Evolutionary conservation across 2,797 vertebrate species (phyloP), one percentile per base, ranked within the genome.

Genomic region (Sebastes ruberrimus): DNA sequence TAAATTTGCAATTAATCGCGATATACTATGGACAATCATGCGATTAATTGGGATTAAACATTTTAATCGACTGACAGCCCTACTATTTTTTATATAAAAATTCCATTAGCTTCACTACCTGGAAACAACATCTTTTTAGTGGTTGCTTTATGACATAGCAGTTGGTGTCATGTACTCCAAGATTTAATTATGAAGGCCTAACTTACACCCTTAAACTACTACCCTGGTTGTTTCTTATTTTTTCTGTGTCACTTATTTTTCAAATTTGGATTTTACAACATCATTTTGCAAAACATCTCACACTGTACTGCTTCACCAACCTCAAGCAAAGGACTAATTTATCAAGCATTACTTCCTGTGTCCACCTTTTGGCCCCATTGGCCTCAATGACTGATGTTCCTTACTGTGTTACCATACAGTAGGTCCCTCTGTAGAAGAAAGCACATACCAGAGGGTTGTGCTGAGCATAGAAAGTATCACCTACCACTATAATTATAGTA

Each of bases 401-500:
- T n/a, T 6, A 30, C 20, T 49, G 9, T 53, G 16, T 42, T 42
- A 73, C 59, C 13, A 22, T 13, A 55, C 4, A 27, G 35, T 2
- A 18, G 4, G 30, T 35, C 0, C 28, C 28, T 2, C 1, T 0
- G 32, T 67, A 33, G 1, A 28, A 60, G 30, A 71, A 52, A 62
- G 1, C 23, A 52, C 13, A 0, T 67, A 60, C 20, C 63, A 76
- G 38, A 75, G 65, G 32, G 27, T 64, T 83, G 8, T 35, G 28
- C 13, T 65, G 20, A 69, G 56, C n/a, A 38, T 10, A 76, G 52
- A 69, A 46, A 71, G 66, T 18, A 32, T 71, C 35, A 38, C 10
- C 67, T 27, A 35, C 35, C 27, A 56, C 38, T 63, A 46, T 69
- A 61, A 74, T 78, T 60, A 63, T 20, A 53, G 63, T 7, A 49